Evolutionary conservation across 1,140 invertebrate genomes (phyloP).

Genomic region (Cotesia vestalis): DNA sequence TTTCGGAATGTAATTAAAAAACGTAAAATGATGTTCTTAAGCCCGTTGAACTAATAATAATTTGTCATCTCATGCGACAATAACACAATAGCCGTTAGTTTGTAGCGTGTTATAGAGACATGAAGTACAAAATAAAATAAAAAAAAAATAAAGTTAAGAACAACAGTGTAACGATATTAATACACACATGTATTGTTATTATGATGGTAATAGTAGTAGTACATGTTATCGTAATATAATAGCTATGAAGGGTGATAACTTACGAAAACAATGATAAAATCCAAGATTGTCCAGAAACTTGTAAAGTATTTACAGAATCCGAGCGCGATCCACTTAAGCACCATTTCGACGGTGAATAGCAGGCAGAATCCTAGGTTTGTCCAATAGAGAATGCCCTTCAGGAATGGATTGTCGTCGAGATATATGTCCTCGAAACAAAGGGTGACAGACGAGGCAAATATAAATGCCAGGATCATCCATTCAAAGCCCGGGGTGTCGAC

Average conservation of each 20-base stretch:
- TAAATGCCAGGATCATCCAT: constrained; percentile 92
- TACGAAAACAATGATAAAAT: constrained; percentile 97
- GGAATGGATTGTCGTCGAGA: constrained; percentile 82
- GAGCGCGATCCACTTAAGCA: constrained; percentile 93
- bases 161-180: too few species aligned
- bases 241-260: constrained; percentile 65
- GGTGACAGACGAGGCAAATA: constrained; percentile 91
- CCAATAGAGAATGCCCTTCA: constrained; percentile 86
- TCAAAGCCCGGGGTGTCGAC: constrained; percentile 93
- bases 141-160: constrained; percentile 19
- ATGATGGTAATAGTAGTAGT: too few species aligned
- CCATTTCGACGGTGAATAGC: constrained; percentile 93
- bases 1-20: background rate
- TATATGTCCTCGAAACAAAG: constrained; percentile 94
- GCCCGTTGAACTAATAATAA: constrained; percentile 30
- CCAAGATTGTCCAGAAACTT: constrained; percentile 94
- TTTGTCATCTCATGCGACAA: constrained; percentile 27
- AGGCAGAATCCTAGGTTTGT: constrained; percentile 89
- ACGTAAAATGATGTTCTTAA: constrained; percentile 16
- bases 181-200: too few species aligned
- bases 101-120: constrained; percentile 19
- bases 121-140: constrained; percentile 10
- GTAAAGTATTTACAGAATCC: constrained; percentile 96
- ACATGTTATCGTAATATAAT: constrained; percentile 1
- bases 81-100: constrained; percentile 23